Evolutionary conservation across 2,113 vertebrate species (phyloP).

Genomic region (Cromileptes altivelis): DNA sequence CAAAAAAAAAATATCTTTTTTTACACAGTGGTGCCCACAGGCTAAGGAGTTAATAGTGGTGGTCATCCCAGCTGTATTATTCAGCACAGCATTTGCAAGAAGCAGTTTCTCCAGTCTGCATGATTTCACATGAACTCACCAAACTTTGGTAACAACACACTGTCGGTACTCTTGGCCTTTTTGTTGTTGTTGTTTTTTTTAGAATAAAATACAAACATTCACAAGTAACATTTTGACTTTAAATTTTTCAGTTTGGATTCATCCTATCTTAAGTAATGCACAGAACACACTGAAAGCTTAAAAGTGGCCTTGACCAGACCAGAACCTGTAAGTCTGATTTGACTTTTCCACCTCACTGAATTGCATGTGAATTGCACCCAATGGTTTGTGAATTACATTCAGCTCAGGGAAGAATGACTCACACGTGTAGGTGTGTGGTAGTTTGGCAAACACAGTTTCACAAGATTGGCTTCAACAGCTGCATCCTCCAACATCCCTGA

Average conservation of each 20-base stretch:
- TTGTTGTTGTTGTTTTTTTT: too few species aligned
- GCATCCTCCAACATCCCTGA: not conserved
- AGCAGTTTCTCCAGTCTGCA: not conserved
- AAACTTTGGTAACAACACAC: not conserved
- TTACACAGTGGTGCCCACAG: not conserved
- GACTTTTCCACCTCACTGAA: not conserved
- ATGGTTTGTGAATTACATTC: not conserved
- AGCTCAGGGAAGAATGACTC: not conserved
- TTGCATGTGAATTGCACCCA: not conserved
- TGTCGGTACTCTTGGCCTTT: not conserved
- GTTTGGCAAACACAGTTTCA: not conserved
- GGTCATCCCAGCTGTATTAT: not conserved
- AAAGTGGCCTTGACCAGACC: not conserved
- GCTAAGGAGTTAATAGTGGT: not conserved
- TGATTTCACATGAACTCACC: not conserved
- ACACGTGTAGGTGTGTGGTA: not conserved
- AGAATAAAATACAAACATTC: not conserved
- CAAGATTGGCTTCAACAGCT: not conserved
- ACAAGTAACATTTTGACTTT: not conserved
- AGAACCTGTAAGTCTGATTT: slow-evolving; percentile 1
- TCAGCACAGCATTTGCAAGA: not conserved
- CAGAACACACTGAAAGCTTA: not conserved
- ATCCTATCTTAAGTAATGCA: not conserved
- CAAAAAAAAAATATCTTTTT: not conserved
- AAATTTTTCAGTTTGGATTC: not conserved